Evolutionary conservation across 2,797 vertebrate species (phyloP).

Genomic region (Eulemur albifrons): DNA sequence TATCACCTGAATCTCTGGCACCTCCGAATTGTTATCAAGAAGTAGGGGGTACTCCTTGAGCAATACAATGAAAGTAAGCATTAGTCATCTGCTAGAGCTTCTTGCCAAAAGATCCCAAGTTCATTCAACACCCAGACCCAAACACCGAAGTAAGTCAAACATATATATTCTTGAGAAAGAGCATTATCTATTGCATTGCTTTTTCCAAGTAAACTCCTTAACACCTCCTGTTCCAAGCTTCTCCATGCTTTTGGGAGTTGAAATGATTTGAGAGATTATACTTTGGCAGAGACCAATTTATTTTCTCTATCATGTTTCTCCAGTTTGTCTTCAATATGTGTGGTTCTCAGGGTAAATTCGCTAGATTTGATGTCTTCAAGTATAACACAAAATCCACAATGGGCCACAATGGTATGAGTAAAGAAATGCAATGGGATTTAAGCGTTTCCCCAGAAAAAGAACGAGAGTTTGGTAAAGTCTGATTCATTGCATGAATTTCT

Average conservation of each 20-base stretch:
- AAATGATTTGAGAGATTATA: constrained; percentile 6
- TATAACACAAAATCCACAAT: neutral
- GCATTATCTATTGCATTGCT: neutral
- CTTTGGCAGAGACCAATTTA: neutral
- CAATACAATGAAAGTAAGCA: neutral
- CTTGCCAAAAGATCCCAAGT: neutral
- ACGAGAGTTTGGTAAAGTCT: neutral
- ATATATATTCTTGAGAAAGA: neutral
- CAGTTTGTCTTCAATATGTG: neutral
- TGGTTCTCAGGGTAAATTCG: neutral
- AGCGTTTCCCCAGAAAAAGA: neutral
- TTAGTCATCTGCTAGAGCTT: neutral
- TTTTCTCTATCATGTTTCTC: neutral
- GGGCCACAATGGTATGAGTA: neutral
- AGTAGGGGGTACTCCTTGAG: constrained; percentile 13
- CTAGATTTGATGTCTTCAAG: neutral
- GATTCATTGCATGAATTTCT: neutral
- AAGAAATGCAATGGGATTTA: neutral
- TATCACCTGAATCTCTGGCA: constrained; percentile 67
- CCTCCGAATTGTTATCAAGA: constrained; percentile 56
- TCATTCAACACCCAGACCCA: neutral
- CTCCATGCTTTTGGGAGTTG: neutral
- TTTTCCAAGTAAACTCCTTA: neutral
- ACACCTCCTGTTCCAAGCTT: neutral
- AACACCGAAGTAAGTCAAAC: neutral